These are phyloP conservation scores for Rhinoderma darwinii DNA, from an alignment of 2,113 vertebrate species.

Conservation along the genomic window DNA sequence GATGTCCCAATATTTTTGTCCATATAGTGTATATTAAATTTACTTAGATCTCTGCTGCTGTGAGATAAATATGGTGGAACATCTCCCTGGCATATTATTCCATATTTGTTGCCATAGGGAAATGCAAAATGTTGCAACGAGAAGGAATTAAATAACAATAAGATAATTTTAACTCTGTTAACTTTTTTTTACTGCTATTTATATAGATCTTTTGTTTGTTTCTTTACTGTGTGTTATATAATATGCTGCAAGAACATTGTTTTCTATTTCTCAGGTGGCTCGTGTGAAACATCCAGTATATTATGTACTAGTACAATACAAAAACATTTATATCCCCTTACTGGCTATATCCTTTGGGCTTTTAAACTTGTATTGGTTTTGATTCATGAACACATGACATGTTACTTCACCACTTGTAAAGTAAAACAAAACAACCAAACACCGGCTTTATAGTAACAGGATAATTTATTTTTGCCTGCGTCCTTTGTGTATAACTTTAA, in stretches of 20 bases:
- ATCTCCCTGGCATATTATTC: not conserved
- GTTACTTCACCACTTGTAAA: not conserved
- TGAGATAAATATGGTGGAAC: not conserved
- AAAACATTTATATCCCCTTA: constrained; percentile 8
- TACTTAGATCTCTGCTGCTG: not conserved
- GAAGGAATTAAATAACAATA: constrained; percentile 4
- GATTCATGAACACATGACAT: not conserved
- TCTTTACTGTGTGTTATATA: not conserved
- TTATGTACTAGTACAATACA: constrained; percentile 16
- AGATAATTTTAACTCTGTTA: constrained; percentile 6
- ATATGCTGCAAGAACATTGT: constrained; percentile 36
- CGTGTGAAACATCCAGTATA: not conserved
- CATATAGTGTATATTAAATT: not conserved
- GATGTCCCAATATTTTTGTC: no score
- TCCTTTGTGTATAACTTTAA: not conserved
- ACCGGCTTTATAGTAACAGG: not conserved
- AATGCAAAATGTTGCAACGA: not conserved
- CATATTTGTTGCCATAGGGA: not conserved
- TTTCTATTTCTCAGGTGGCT: constrained; percentile 22
- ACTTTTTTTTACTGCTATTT: constrained; percentile 10
- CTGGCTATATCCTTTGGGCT: not conserved
- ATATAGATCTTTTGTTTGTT: not conserved
- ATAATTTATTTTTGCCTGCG: not conserved
- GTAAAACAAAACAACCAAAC: constrained; percentile 6
- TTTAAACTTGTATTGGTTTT: constrained; percentile 5